phyloP scores from a whole-genome alignment of 1,140 invertebrate genomes.

The Lerema accius region DNA sequence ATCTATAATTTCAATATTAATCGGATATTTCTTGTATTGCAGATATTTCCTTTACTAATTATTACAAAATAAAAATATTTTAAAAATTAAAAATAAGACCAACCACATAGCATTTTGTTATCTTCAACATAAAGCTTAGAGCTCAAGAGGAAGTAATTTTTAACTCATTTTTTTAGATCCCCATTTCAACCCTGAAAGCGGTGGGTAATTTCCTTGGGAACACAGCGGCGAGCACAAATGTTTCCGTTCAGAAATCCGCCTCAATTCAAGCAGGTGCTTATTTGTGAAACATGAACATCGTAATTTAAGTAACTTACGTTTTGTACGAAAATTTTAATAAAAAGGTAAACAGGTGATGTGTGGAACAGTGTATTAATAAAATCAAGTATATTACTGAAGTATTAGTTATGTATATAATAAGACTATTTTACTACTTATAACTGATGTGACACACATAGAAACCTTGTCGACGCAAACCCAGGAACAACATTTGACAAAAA shows the following conservation, averaged over 20 bases:
- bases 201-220: conserved; percentile 69
- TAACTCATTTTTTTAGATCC: conserved; percentile 64
- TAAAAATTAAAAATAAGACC: background rate
- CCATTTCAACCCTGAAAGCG: conserved; percentile 69
- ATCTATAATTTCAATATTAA: background rate
- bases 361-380: background rate
- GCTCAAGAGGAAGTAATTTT: conserved; percentile 4
- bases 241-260: conserved; percentile 69
- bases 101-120: background rate
- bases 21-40: background rate
- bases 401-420: too few species aligned
- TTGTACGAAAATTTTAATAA: conserved; percentile 26
- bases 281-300: conserved; percentile 34
- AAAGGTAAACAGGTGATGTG: conserved; percentile 10
- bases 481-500: too few species aligned
- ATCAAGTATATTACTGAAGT: too few species aligned
- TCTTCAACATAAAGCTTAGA: background rate
- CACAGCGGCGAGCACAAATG: conserved; percentile 63
- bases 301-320: conserved; percentile 14
- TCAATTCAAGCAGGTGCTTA: conserved; percentile 68
- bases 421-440: too few species aligned
- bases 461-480: too few species aligned
- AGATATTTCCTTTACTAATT: background rate
- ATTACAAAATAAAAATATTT: background rate
- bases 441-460: too few species aligned